Base-by-base conservation (phyloP, 2,888 invertebrate species). In the Stenurella melanura region DNA sequence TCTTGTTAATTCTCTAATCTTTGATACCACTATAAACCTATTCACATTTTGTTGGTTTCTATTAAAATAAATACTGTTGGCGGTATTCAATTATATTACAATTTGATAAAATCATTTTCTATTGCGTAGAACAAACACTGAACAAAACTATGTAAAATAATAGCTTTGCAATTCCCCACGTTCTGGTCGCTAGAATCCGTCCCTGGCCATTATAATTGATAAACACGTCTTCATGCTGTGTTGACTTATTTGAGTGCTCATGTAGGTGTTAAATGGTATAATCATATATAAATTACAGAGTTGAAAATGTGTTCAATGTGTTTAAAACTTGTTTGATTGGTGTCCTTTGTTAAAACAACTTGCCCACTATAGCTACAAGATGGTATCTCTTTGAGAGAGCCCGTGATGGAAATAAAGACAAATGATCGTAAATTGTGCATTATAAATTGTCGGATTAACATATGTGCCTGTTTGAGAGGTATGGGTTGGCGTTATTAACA, bases 191-290 rank as follows among this genome's bases (percentile, higher is more conserved):
- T n/a, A 30, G n/a, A 61, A 17, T 61, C 63, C 63, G 50, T 3
- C 54, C 38, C 63, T 21, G 19, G 10, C 17, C 63, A 19, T 50
- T 64, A 64, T 80, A 82, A 84, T 84, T 84, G 82, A 81, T 83
- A 83, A 84, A 81, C 80, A 78, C 79, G 81, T 80, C 79, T 80
- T 73, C 75, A 72, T 70, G 72, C 75, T 78, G 73, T 75, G 78
- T 78, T 77, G 79, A 80, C 78, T 82, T 75, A 81, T 79, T 79
- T 81, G 76, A 76, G 74, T 78, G 73, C 73, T 75, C 78, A 80
- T 76, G 83, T 82, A 82, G 83, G 84, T 84, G 83, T 83, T 83
- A 63, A 82, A 83, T 84, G 79, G 79, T 74, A 80, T 84, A 84
- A 82, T 83, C 82, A 81, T 72, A 80, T 78, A 81, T 83, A 81